Evolutionary conservation across 2,888 invertebrate species (phyloP), one percentile per base, ranked within the genome.

Genomic region (Andrena praecox): DNA sequence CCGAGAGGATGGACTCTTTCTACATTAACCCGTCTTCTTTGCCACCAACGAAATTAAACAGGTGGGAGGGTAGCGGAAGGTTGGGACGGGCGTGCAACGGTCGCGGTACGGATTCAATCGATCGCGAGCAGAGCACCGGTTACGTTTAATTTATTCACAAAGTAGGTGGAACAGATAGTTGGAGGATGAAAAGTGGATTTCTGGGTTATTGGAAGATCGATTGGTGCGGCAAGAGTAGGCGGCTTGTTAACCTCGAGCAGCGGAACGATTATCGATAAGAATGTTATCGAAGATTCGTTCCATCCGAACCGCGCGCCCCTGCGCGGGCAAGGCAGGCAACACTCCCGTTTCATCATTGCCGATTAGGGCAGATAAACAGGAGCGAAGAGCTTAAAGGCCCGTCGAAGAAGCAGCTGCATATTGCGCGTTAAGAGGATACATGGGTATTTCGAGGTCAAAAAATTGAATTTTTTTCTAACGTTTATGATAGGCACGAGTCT

Each of bases 321-420:
- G 72, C 10, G 27, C 33, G 27, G 12, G 5, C n/a, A 31, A 62
- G 42, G 31, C 50, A 35, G 56, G 52, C 27, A 27, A 48, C 50
- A 2, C 35, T 42, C 8, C 2, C 8, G 59, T 24, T 64, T 35
- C 64, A 64, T 84, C 54, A 63, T 71, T 77, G 75, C 52, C 86
- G 88, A 86, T 87, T 83, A 66, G 70, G 29, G 59, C 33, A 35
- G 50, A 73, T 71, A 75, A 82, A 80, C 72, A 66, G 77, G 66
- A 70, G 50, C 59, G 62, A 54, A 35, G 62, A 76, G 80, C 63
- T 86, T 84, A 76, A 48, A 52, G 73, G 48, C 74, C 80, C 80
- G 84, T 24, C 29, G 66, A 62, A 74, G 42, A 59, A 68, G 72
- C 66, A 69, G 48, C 6, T 50, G 16, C 12, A 29, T 29, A 4